A percentile compares a stretch with the other conserved stretches of the same genome.
Conservation (phyloP, 2,797 vertebrate genomes). For the Cirrhinus molitorella region DNA sequence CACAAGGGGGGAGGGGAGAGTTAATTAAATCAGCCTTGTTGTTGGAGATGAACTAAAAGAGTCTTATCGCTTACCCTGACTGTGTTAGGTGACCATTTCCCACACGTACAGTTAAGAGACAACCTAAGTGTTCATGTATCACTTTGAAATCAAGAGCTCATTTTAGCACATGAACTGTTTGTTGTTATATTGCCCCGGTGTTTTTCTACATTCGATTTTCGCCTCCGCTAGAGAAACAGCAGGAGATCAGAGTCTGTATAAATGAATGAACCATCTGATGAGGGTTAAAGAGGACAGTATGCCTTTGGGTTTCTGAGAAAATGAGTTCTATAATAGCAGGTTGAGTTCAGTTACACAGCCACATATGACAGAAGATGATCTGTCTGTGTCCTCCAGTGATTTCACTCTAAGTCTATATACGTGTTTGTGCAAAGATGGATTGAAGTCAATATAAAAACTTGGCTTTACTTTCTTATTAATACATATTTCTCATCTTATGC, state of each 20-base stretch:
- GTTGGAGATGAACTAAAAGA: slow-evolving; percentile 82
- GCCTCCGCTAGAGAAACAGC: background rate
- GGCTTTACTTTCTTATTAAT: background rate
- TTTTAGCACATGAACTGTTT: background rate
- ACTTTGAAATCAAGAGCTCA: background rate
- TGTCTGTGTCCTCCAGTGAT: slow-evolving; percentile 4
- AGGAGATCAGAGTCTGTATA: slow-evolving; percentile 31
- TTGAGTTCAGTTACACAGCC: slow-evolving; percentile 37
- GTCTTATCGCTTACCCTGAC: slow-evolving; percentile 69
- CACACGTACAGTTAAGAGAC: slow-evolving; percentile 4
- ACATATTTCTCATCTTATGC: background rate
- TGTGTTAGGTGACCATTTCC: slow-evolving; percentile 8
- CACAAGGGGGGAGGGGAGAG: slow-evolving; percentile 60
- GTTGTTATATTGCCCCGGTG: background rate
- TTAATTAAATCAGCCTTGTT: slow-evolving; percentile 78
- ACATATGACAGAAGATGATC: slow-evolving; percentile 42
- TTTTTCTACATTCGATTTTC: background rate
- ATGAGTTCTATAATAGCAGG: slow-evolving; percentile 15
- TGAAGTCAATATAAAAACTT: background rate
- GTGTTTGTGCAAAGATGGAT: background rate
- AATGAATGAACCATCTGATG: slow-evolving; percentile 29
- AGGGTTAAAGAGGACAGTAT: slow-evolving; percentile 33
- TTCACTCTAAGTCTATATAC: background rate
- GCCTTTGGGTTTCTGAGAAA: slow-evolving; percentile 35
- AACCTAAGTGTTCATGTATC: background rate